A percentile compares a stretch with the other conserved stretches of the same genome.
Evolutionary conservation across 2,797 vertebrate genomes (phyloP).

Genomic region (Helarctos malayanus): DNA sequence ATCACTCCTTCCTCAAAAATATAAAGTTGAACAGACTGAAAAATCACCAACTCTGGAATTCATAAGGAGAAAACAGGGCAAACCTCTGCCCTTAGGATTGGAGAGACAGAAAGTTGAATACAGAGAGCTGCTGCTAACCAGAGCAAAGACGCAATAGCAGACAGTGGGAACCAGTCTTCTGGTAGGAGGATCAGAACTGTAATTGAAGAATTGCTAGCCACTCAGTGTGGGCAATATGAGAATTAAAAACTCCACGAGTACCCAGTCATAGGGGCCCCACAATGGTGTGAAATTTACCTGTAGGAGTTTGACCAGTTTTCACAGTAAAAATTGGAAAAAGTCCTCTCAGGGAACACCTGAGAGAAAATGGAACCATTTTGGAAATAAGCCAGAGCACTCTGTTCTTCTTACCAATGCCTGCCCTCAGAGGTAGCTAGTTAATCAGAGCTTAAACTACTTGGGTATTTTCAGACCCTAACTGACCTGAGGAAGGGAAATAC

Average conservation of each 20-base stretch:
- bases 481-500: background rate
- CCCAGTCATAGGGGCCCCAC: background rate
- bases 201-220: background rate
- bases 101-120: background rate
- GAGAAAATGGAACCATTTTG: background rate
- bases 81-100: background rate
- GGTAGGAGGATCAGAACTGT: background rate
- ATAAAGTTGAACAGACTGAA: background rate
- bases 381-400: background rate
- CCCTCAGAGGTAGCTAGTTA: background rate
- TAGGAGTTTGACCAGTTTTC: background rate
- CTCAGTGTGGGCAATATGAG: background rate
- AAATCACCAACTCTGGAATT: background rate
- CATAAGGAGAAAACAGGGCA: background rate
- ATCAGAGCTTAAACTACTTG: background rate
- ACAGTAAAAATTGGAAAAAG: background rate
- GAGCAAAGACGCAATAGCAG: background rate
- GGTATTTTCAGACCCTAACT: background rate
- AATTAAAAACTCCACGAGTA: background rate
- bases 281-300: background rate
- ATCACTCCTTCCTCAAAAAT: background rate
- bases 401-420: background rate
- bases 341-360: background rate
- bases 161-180: background rate
- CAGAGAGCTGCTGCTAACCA: background rate